These are phyloP conservation scores for Cygnus olor DNA, from an alignment of 2,797 vertebrate genomes.

Conservation along the genomic window DNA sequence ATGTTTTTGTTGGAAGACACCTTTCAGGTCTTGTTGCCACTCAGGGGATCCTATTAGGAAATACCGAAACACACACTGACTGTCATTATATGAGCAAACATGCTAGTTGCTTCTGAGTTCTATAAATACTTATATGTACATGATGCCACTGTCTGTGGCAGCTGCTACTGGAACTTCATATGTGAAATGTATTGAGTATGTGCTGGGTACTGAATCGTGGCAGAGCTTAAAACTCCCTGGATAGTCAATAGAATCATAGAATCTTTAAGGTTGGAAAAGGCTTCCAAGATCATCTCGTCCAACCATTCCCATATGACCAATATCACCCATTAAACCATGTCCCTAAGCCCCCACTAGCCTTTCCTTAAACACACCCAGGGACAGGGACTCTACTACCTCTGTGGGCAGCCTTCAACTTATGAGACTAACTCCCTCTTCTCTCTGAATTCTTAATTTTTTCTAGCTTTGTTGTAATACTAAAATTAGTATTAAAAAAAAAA, in stretches of 20 bases:
- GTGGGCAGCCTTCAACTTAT: neutral
- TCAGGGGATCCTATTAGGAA: neutral
- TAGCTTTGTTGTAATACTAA: neutral
- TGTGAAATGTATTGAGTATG: neutral
- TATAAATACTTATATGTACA: neutral
- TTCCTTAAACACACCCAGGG: no score
- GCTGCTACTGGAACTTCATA: neutral
- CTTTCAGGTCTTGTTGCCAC: neutral
- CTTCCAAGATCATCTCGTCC: no score
- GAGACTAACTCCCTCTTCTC: neutral
- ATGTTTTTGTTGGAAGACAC: neutral
- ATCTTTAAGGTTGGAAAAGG: no score
- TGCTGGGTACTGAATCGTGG: neutral
- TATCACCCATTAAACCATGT: no score
- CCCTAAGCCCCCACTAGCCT: no score
- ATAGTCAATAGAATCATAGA: neutral
- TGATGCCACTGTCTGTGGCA: neutral
- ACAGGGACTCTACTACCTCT: no score
- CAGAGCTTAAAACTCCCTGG: neutral
- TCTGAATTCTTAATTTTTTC: conserved; percentile 9
- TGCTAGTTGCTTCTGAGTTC: neutral
- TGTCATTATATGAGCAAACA: neutral
- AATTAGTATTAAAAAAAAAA: neutral
- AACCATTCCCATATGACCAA: no score
- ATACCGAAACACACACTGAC: neutral